Evolutionary conservation across 2,888 invertebrate genomes (phyloP), one percentile per base, ranked within the genome.

Genomic region (Orthosia gracilis): DNA sequence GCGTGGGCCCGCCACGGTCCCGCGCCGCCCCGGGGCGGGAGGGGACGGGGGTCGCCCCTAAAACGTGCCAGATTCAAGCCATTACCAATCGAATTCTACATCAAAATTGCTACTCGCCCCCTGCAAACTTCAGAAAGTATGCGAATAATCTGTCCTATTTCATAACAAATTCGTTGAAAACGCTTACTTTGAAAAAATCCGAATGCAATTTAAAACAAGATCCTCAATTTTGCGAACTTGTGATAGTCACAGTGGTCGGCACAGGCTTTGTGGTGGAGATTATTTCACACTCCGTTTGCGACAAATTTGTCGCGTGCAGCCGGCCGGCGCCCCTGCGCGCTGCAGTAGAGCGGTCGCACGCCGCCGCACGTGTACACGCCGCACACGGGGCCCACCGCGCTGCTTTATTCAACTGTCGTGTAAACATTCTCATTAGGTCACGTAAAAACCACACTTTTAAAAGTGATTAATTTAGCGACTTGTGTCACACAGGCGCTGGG

Each of bases 21-120:
- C 63, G 47, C 61, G 65, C 67, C 69, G 4, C 58, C 45, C 50
- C 7, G 12, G 26, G 17, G 50, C 1, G 54, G 18, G 18, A 4
- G 9, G 55, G n/a, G 12, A 9, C 9, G 13, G 13, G 13, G 59
- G 49, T 49, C 17, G n/a, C 47, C 55, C 68, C 63, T 68, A 50
- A 64, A 67, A 45, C 69, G 63, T 67, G 55, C 59, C 55, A 69
- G 47, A 67, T 74, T 65, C 78, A 73, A 81, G 69, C 63, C 73
- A 77, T 73, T 73, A 74, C 76, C 62, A 67, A 83, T 79, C 65
- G 73, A 69, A 76, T 75, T 71, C 31, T 21, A 58, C 52, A 59
- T 69, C 47, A 61, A 73, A 71, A 63, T 62, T 69, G 23, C 45
- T 62, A 67, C 12, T 77, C 15, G 5, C 15, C 23, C 58, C 31